Evolutionary conservation across 1,140 invertebrate species (phyloP), one percentile per base, ranked within the genome.

Genomic region (Drosophila aff.): DNA sequence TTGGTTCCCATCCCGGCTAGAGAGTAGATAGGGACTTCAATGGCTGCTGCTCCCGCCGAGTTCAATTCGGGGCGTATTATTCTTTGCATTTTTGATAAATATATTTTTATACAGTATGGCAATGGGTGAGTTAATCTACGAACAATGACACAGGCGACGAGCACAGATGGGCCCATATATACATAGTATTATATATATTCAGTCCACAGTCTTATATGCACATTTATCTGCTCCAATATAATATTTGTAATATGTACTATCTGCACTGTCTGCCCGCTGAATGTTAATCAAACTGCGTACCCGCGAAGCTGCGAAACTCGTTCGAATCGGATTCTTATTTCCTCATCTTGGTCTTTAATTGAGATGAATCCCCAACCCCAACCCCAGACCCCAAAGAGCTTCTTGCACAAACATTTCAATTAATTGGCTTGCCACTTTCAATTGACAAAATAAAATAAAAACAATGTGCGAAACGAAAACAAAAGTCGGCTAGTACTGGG

Each of bases 391-490:
- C 26, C 4, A 26, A 26, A 26, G 26, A 26, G 26, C 46, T 53
- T 53, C 61, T 38, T 53, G 77, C 67, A 72, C 83, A 89, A 84
- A 81, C 84, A 84, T 79, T 89, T 90, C 74, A 84, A 89, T 89
- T 90, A 90, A 89, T 81, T 79, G 81, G 57, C 15, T 62, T 38
- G 33, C 58, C 50, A 78, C 78, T 72, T 68, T 79, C 80, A 89
- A 90, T 89, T 78, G 79, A 79, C 68, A 73, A 64, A 79, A 74
- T 11, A 13, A 36, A 36, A 13, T 2, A 68, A 82, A 58, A 80
- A 81, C 64, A 78, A 69, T 78, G 68, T 63, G 61, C 60, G 44
- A 84, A 77, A 66, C 33, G 53, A 80, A 77, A 87, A 89, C 59
- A 81, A 87, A 66, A 78, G 59, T 44, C 63, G 28, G 5, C 11